Conservation (phyloP, 2,888 invertebrate genomes). For the Zhuqinia jingwanae region DNA sequence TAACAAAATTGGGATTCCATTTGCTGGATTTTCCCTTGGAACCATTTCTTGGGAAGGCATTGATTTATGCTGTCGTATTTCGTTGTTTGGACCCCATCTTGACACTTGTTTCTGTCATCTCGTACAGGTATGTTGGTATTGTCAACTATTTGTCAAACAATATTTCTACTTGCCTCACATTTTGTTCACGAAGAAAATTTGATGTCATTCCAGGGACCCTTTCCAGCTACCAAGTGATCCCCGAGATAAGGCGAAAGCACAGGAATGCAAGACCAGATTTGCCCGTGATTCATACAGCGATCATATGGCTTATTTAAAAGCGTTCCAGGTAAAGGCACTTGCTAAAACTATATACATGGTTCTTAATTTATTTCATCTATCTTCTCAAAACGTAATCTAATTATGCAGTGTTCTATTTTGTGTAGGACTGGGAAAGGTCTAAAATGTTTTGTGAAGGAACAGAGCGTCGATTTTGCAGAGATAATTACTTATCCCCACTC, state of each 20-base stretch:
- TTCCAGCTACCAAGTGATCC: slow-evolving; percentile 89
- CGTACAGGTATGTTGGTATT: slow-evolving; percentile 84
- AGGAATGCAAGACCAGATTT: slow-evolving; percentile 86
- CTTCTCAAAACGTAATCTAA: too few species aligned
- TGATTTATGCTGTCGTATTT: slow-evolving; percentile 93
- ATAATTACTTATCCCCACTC: slow-evolving; percentile 89
- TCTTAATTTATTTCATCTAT: too few species aligned
- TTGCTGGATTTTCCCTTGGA: slow-evolving; percentile 95
- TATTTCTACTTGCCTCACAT: too few species aligned
- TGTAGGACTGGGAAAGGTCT: slow-evolving; percentile 82
- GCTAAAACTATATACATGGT: too few species aligned
- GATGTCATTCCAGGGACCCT: slow-evolving; percentile 89
- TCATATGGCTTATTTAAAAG: slow-evolving; percentile 91
- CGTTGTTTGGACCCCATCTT: slow-evolving; percentile 96
- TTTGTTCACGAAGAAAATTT: too few species aligned
- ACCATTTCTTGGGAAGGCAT: slow-evolving; percentile 94
- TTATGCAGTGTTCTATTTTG: slow-evolving; percentile 19
- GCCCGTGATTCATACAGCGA: slow-evolving; percentile 91
- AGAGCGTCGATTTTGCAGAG: slow-evolving; percentile 83
- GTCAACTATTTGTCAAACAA: too few species aligned
- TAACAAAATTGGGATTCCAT: slow-evolving; percentile 93
- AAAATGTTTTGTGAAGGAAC: slow-evolving; percentile 77
- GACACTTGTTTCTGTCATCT: slow-evolving; percentile 93
- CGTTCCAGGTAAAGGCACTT: slow-evolving; percentile 88
- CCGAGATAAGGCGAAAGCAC: slow-evolving; percentile 85